A percentile compares a stretch with the other conserved stretches of the same genome.
phyloP scores from a whole-genome alignment of 2,888 invertebrate genomes.

The Microdon myrmicae region DNA sequence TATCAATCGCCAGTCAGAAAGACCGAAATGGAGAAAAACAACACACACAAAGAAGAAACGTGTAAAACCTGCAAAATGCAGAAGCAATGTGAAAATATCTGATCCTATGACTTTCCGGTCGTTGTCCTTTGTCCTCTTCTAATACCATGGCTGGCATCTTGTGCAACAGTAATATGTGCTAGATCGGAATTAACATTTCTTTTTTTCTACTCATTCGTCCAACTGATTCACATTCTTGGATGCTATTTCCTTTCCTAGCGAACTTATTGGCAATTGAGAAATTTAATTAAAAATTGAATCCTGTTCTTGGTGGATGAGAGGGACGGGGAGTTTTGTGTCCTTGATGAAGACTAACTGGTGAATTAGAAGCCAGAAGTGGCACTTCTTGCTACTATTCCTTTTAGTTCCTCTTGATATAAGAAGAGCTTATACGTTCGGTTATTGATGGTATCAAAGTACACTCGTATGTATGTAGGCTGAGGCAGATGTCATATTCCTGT shows the following conservation, averaged over 20 bases:
- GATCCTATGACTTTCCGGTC: slow-evolving; percentile 26
- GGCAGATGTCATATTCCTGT: too few species aligned
- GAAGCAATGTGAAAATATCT: slow-evolving; percentile 25
- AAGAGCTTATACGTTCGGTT: neutral
- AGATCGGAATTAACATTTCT: slow-evolving; percentile 27
- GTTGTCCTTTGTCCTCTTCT: slow-evolving; percentile 5
- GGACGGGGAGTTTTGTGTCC: neutral
- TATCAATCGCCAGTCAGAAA: slow-evolving; percentile 47
- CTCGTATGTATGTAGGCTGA: too few species aligned
- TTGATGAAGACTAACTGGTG: slow-evolving; percentile 5
- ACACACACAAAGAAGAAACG: too few species aligned
- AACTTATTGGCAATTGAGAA: slow-evolving; percentile 50
- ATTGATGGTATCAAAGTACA: too few species aligned
- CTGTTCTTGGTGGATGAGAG: neutral
- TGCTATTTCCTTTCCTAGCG: slow-evolving; percentile 28
- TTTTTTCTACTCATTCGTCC: slow-evolving; percentile 13
- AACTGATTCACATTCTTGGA: slow-evolving; percentile 38
- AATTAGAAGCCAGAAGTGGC: slow-evolving; percentile 32
- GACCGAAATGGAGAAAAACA: slow-evolving; percentile 38
- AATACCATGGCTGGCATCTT: slow-evolving; percentile 21
- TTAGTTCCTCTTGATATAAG: neutral
- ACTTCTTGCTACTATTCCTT: slow-evolving; percentile 22
- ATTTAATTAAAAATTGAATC: slow-evolving; percentile 48
- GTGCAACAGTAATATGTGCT: slow-evolving; percentile 39
- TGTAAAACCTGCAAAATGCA: too few species aligned